Percentiles rank a stretch among this genome's conserved stretches.
Evolutionary conservation across 2,888 invertebrate genomes (phyloP).

Genomic region (Dryocosmus kuriphilus): DNA sequence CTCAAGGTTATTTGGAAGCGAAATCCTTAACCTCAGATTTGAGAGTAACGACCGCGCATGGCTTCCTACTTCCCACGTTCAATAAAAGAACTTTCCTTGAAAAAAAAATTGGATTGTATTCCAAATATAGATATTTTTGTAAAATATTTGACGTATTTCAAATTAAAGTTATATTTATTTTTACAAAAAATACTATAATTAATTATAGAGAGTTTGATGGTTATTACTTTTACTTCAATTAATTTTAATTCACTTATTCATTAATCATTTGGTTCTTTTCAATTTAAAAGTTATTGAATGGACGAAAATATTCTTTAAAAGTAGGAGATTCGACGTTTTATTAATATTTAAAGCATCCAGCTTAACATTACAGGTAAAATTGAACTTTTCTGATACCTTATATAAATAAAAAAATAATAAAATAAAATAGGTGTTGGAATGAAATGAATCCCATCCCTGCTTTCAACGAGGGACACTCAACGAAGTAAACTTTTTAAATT

Average conservation of each 20-base stretch:
- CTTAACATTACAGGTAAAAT: no score
- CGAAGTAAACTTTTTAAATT: not conserved
- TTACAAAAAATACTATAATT: no score
- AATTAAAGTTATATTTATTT: no score
- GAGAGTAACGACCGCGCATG: conserved; percentile 7
- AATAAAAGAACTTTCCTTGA: not conserved
- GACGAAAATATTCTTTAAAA: not conserved
- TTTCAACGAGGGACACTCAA: not conserved
- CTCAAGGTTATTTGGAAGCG: not conserved
- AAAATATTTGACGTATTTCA: no score
- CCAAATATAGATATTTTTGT: no score
- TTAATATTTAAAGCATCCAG: no score
- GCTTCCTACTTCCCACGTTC: not conserved
- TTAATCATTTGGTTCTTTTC: no score
- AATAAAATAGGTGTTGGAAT: not conserved
- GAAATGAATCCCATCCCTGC: not conserved
- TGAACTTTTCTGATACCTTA: not conserved
- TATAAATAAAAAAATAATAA: not conserved
- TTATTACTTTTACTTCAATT: no score
- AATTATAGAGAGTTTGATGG: no score
- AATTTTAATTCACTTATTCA: no score
- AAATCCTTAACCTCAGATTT: conserved; percentile 11
- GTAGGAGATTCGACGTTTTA: not conserved
- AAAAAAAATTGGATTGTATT: not conserved
- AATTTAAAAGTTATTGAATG: not conserved